Evolutionary conservation across 92 coral and sea anemone species (phyloP).

Genomic region (Muricea muricata): DNA sequence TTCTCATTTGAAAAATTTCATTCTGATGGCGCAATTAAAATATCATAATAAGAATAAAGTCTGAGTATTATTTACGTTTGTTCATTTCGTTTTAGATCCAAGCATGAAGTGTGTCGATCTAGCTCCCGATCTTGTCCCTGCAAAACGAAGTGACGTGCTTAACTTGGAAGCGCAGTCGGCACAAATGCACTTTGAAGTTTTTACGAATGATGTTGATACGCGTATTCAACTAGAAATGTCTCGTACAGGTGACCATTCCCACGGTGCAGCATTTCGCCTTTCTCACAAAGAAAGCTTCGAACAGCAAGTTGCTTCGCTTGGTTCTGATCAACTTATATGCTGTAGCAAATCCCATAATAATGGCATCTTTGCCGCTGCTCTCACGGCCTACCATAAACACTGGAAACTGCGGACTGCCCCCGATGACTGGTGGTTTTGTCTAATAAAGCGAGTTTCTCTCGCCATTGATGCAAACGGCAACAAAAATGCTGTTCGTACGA

Average conservation of each 20-base stretch:
- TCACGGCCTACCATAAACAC: conserved; percentile 71
- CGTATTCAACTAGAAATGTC: neutral
- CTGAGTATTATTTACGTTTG: too few relatives aligned
- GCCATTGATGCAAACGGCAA: conserved; percentile 63
- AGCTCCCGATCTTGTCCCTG: neutral
- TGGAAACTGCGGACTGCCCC: conserved; percentile 78
- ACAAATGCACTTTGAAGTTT: neutral
- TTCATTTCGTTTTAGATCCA: too few relatives aligned
- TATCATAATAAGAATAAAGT: too few relatives aligned
- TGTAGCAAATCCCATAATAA: neutral
- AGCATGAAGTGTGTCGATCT: conserved; percentile 8
- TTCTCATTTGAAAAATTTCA: too few relatives aligned
- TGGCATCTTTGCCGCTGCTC: conserved; percentile 62
- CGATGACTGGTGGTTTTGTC: conserved; percentile 85
- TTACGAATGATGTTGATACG: neutral
- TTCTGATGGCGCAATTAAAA: too few relatives aligned
- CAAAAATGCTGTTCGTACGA: conserved; percentile 55
- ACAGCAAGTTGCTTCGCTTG: conserved; percentile 27
- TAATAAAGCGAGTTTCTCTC: conserved; percentile 61
- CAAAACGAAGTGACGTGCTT: neutral
- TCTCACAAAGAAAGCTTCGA: neutral
- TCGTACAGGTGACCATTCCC: too few relatives aligned
- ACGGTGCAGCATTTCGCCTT: too few relatives aligned
- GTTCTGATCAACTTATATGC: conserved; percentile 50
- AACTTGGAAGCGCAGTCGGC: neutral